Evolutionary conservation across 2,797 vertebrate genomes (phyloP).

Genomic region (Sibirionetta formosa): DNA sequence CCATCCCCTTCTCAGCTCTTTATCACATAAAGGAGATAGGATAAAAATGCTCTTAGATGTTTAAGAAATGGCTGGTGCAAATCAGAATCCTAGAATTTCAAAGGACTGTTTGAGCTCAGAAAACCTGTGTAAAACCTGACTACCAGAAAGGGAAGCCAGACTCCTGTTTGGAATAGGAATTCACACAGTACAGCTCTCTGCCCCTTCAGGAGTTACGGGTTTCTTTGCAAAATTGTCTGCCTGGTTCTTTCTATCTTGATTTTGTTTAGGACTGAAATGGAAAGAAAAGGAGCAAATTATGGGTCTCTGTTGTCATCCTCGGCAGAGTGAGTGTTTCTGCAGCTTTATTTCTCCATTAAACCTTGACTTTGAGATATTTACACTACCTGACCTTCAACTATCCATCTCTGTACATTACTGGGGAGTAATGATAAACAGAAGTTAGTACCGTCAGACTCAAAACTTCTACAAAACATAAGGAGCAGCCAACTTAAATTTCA

Average conservation of each 20-base stretch:
- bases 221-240: not conserved
- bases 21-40: not conserved
- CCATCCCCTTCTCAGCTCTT: not conserved
- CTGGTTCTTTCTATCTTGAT: not conserved
- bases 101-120: not conserved
- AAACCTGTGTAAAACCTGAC: not conserved
- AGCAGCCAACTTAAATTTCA: not conserved
- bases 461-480: not conserved
- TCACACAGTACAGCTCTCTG: not conserved
- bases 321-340: not conserved
- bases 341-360: not conserved
- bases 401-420: not conserved
- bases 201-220: not conserved
- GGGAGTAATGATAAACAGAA: not conserved
- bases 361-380: not conserved
- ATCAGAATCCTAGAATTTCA: not conserved
- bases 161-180: not conserved
- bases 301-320: not conserved
- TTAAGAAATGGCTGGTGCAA: not conserved
- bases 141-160: not conserved
- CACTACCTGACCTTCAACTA: not conserved
- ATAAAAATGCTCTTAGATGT: not conserved
- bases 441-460: not conserved
- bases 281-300: not conserved
- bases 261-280: not conserved